phyloP scores from a whole-genome alignment of 2,797 vertebrate genomes.

The Trichosurus vulpecula region DNA sequence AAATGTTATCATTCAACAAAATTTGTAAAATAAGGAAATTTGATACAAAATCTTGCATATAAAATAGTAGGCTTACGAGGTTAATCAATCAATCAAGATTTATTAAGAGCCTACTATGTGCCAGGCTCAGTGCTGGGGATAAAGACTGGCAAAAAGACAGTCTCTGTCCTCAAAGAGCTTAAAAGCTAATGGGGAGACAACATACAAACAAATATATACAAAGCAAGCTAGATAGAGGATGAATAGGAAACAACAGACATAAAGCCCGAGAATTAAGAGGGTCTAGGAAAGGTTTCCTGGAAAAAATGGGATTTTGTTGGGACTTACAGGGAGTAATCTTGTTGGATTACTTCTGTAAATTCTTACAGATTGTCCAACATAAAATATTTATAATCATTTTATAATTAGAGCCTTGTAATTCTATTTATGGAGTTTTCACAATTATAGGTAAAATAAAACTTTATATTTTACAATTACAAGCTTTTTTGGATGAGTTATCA shows the following conservation, averaged over 20 bases:
- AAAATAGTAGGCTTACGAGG: background rate
- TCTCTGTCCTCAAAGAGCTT: background rate
- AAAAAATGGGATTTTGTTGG: background rate
- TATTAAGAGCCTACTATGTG: background rate
- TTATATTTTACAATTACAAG: background rate
- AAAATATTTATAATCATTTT: background rate
- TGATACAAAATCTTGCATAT: background rate
- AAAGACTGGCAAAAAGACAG: background rate
- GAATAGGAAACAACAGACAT: background rate
- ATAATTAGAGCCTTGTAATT: background rate
- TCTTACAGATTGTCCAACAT: background rate
- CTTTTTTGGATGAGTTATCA: background rate
- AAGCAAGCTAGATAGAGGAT: background rate
- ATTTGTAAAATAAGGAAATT: background rate
- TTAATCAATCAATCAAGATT: background rate
- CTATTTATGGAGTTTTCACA: background rate
- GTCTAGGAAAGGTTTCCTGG: background rate
- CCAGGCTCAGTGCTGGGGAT: background rate
- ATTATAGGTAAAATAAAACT: background rate
- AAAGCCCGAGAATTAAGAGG: background rate
- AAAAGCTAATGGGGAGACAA: background rate
- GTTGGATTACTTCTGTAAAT: background rate
- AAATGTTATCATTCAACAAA: background rate
- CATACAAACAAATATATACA: background rate
- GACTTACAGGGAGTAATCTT: background rate